Evolutionary conservation across 1,140 invertebrate species (phyloP).

Genomic region (Eumaeus atala): DNA sequence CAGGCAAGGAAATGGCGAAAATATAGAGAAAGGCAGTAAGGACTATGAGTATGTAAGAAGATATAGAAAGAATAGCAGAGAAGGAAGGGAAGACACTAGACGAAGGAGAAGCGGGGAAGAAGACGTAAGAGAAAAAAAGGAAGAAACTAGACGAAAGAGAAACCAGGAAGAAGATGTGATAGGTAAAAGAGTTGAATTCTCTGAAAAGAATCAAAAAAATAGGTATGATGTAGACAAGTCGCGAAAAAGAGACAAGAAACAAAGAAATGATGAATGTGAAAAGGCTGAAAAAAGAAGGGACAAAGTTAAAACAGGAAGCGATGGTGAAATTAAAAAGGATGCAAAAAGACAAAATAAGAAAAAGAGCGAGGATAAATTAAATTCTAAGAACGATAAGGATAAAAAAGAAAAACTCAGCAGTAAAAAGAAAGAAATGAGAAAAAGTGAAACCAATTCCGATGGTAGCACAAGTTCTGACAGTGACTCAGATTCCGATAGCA

Average conservation of each 20-base stretch:
- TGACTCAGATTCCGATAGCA: neutral
- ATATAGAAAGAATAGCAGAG: constrained; percentile 11
- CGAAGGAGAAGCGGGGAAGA: constrained; percentile 4
- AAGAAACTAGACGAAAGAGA: constrained; percentile 10
- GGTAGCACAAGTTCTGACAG: constrained; percentile 1
- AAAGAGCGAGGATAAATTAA: neutral
- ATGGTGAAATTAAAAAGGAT: neutral
- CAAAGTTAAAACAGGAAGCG: constrained; percentile 15
- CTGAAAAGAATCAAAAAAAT: no score
- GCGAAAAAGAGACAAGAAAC: no score
- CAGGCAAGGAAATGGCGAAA: constrained; percentile 11
- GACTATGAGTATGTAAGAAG: constrained; percentile 1
- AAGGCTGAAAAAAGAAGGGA: neutral
- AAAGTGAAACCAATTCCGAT: constrained; percentile 3
- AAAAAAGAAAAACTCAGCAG: constrained; percentile 1
- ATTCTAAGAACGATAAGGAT: constrained; percentile 14
- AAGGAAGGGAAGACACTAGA: constrained; percentile 14
- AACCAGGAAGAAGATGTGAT: constrained; percentile 11
- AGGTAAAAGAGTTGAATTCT: neutral
- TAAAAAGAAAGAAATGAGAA: constrained; percentile 21
- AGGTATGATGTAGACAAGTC: no score
- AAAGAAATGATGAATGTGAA: neutral
- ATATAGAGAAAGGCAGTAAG: constrained; percentile 5
- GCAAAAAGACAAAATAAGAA: neutral
- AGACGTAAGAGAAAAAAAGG: constrained; percentile 11